Conservation (phyloP, 1,140 invertebrate genomes). For the Drosophila sechellia region DNA sequence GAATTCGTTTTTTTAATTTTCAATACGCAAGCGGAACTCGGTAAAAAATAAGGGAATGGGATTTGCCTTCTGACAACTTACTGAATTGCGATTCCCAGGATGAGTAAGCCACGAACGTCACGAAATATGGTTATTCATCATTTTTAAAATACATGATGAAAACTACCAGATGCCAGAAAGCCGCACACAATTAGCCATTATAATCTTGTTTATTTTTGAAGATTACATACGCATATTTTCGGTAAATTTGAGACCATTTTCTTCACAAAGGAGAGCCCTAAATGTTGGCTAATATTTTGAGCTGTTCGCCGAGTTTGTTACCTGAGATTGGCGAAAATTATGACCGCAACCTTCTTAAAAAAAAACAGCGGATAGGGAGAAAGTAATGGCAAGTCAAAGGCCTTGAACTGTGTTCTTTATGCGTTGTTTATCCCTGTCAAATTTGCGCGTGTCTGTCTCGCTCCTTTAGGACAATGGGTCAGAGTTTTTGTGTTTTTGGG, state of each 20-base stretch:
- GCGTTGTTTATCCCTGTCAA: slow-evolving; percentile 56
- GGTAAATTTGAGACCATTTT: slow-evolving; percentile 25
- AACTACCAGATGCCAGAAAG: slow-evolving; percentile 5
- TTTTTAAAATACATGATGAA: slow-evolving; percentile 32
- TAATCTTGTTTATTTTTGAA: slow-evolving; percentile 43
- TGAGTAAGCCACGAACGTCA: slow-evolving; percentile 33
- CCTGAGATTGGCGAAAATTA: slow-evolving; percentile 57
- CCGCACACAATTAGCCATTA: slow-evolving; percentile 26
- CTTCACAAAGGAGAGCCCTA: neutral
- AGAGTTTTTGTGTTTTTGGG: slow-evolving; percentile 3
- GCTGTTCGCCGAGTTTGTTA: slow-evolving; percentile 14
- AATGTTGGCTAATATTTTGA: slow-evolving; percentile 18
- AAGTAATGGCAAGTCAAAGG: slow-evolving; percentile 63
- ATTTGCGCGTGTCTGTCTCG: slow-evolving; percentile 65
- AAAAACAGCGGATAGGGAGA: slow-evolving; percentile 49
- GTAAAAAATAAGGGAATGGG: slow-evolving; percentile 14
- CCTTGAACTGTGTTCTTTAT: slow-evolving; percentile 78
- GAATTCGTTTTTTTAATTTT: slow-evolving; percentile 12
- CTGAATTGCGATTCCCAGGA: slow-evolving; percentile 9
- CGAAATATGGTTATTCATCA: slow-evolving; percentile 30
- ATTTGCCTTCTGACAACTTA: slow-evolving; percentile 22
- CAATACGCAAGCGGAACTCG: slow-evolving; percentile 58
- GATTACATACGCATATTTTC: slow-evolving; percentile 32
- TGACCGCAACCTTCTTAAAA: slow-evolving; percentile 63
- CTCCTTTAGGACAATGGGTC: slow-evolving; percentile 32